Base-by-base conservation (phyloP, 2,888 invertebrate species). In the Microplitis manilae region DNA sequence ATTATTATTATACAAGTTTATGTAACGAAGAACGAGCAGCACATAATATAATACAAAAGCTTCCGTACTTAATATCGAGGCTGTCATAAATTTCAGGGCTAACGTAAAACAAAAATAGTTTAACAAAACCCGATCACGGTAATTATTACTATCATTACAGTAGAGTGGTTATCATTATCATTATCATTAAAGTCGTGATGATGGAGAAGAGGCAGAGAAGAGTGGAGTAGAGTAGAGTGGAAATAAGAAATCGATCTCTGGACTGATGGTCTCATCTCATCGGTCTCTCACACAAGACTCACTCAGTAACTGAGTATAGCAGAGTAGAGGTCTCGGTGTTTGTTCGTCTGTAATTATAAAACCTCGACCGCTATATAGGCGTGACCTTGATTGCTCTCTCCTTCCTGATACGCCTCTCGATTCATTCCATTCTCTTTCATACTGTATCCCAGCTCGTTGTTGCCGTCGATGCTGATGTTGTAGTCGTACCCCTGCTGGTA, bases 321-420 rank as follows among this genome's bases (percentile, higher is more conserved):
- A 50, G 30, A 30, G 30, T 30, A 30, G 73, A 78, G 73, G 72
- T 75, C 78, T 70, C 70, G 68, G 71, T 80, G 78, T 81, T 80
- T 81, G 81, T 84, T 80, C 82, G 83, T 79, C 84, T 83, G 85
- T 85, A 85, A 85, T 85, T 85, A 50, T 50, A 50, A 85, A 85
- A 84, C 83, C 80, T 80, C 70, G 78, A 80, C 80, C 82, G 81
- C 80, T 79, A 79, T 50, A 50, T 76, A 75, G 79, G 81, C 83
- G 82, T 80, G 83, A 82, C 81, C 82, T 83, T 81, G 82, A 84
- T 84, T 82, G 81, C 80, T 81, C 79, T 78, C 78, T 76, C 79
- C 82, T 80, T 79, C 80, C 80, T 79, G 79, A 80, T 81, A 78
- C 78, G 79, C 79, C 75, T 77, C 77, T 78, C 77, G 77, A 82